phyloP scores from a whole-genome alignment of 1,140 invertebrate species.

The Rhopalosiphum maidis region DNA sequence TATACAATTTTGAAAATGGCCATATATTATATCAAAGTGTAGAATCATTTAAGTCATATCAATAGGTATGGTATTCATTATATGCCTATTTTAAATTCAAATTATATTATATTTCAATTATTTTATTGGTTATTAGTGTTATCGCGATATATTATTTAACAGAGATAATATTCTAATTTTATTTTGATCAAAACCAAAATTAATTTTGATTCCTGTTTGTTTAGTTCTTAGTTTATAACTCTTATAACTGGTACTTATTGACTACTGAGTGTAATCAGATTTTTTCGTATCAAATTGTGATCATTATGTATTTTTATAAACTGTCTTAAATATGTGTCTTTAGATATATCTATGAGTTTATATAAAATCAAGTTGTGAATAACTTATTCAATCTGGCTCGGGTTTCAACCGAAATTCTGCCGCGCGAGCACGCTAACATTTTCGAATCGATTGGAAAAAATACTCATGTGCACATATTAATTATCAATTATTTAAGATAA shows the following conservation, averaged over 20 bases:
- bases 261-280: too few species aligned
- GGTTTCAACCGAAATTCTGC: background rate
- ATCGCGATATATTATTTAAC: background rate
- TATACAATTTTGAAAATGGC: background rate
- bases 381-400: background rate
- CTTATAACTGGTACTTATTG: background rate
- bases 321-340: background rate
- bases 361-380: background rate
- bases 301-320: background rate
- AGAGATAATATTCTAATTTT: background rate
- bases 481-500: background rate
- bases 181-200: background rate
- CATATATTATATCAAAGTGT: background rate
- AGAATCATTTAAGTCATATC: background rate
- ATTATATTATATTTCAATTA: background rate
- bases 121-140: background rate
- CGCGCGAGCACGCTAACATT: background rate
- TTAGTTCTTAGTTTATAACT: background rate
- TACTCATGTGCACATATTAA: background rate
- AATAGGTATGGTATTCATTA: background rate
- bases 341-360: too few species aligned
- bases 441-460: background rate
- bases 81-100: background rate
- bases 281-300: background rate
- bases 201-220: background rate